Conservation (phyloP, 2,888 invertebrate genomes). For the Drosophila cognata region DNA sequence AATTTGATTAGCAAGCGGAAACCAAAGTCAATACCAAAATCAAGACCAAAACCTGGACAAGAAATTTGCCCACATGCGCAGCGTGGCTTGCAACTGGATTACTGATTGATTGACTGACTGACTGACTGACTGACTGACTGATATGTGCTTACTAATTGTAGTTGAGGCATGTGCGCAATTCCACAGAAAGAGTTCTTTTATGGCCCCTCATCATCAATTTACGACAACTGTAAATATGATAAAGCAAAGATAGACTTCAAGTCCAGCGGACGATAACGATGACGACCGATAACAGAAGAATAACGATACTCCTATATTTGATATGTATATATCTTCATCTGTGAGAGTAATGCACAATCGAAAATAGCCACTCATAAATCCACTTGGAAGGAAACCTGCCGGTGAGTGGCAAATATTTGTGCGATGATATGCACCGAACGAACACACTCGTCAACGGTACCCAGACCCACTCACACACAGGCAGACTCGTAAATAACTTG, state of each 20-base stretch:
- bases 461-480: constrained; percentile 9
- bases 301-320: neutral
- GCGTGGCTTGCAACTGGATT: constrained; percentile 21
- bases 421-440: constrained; percentile 40
- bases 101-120: constrained; percentile 9
- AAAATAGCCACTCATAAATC: constrained; percentile 18
- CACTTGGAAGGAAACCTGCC: constrained; percentile 1
- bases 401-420: constrained; percentile 60
- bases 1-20: constrained; percentile 75
- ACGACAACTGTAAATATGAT: constrained; percentile 8
- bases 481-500: constrained; percentile 29
- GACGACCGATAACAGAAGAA: constrained; percentile 24
- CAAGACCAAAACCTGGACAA: constrained; percentile 18
- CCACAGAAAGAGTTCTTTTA: neutral
- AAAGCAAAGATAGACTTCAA: constrained; percentile 24
- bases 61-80: constrained; percentile 51
- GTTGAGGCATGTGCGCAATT: constrained; percentile 4
- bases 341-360: constrained; percentile 41
- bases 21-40: constrained; percentile 29
- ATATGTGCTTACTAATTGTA: constrained; percentile 41
- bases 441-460: constrained; percentile 17
- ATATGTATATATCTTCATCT: neutral
- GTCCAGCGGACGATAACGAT: constrained; percentile 22
- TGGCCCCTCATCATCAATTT: constrained; percentile 8
- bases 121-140: constrained; percentile 35